Base-by-base conservation (phyloP, 92 coral and sea anemone species). In the Epizoanthus scotinus region DNA sequence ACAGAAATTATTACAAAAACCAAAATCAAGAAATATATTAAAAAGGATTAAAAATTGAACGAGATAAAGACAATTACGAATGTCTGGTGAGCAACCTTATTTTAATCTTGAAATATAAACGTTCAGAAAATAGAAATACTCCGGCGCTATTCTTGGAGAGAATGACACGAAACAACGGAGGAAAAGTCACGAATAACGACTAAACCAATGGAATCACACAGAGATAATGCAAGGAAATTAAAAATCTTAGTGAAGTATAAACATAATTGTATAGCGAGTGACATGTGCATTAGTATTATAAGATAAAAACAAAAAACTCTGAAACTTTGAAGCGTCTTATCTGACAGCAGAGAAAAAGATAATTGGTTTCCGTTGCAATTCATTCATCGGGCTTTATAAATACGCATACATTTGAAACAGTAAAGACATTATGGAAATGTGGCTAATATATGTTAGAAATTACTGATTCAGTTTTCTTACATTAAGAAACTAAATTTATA, bases 141-240 rank as follows among this genome's bases (percentile, higher is more conserved):
- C 15, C 44, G 42, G 42, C 50, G 50, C 50, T 19, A 19, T 38
- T 27, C 17, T 27, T 64, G 29, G n/a, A 29, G 29, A 63, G 7
- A 63, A 28, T n/a, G 27, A 64, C 13, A 64, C 70, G 28, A 9
- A 7, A 15, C 44, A 20, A 2, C 44, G 6, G 14, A 26, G 70
- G 70, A 6, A 63, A 64, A 64, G 47, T 64, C 70, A 64, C 70
- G 70, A 64, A 64, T 64, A 64, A 17, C n/a, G 70, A 29, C 18
- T 64, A 20, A 64, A 64, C 47, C 70, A 64, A 64, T 64, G 40
- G 17, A 27, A 27, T 64, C 44, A n/a, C 14, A 63, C 68, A 63
- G 68, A 63, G 34, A 63, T 38, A 29, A 26, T 64, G 69, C 2
- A 19, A 29, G 69, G 69, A 64, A 64, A 27, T 64, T 19, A 64